Conservation (phyloP, 2,113 vertebrate species). For the Heloderma charlesbogerti region DNA sequence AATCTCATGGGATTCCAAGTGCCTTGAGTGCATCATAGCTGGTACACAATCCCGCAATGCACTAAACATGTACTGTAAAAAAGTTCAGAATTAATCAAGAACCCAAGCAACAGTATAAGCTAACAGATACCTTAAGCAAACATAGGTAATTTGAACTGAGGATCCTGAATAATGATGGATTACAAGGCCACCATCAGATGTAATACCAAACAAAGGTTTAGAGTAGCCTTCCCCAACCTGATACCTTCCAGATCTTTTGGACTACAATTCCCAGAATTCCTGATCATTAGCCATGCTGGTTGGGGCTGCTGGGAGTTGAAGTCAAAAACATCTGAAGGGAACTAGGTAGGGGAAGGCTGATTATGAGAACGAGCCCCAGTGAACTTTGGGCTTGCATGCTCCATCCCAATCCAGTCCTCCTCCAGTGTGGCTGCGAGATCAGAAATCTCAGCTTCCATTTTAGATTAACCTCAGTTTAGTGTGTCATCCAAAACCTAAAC, state of each 20-base stretch:
- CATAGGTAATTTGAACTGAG: conserved; percentile 20
- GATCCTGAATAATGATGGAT: neutral
- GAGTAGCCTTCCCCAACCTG: no score
- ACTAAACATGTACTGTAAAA: conserved; percentile 95
- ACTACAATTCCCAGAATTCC: no score
- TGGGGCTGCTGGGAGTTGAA: no score
- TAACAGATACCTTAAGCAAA: neutral
- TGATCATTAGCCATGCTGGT: no score
- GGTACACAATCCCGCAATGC: conserved; percentile 94
- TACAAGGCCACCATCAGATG: neutral
- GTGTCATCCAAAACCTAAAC: no score
- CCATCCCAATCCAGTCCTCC: neutral
- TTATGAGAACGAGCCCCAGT: neutral
- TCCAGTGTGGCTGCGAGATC: neutral
- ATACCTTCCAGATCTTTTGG: no score
- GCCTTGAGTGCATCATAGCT: conserved; percentile 91
- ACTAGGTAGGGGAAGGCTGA: no score
- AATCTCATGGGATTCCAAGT: conserved; percentile 89
- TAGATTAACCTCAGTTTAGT: neutral
- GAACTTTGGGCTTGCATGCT: no score
- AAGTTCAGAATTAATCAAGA: conserved; percentile 32
- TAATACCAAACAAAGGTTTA: neutral
- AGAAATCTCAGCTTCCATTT: neutral
- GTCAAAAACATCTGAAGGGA: no score
- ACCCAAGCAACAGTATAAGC: neutral